Conservation (phyloP, 2,888 invertebrate species). For the Ochlodes sylvanus region DNA sequence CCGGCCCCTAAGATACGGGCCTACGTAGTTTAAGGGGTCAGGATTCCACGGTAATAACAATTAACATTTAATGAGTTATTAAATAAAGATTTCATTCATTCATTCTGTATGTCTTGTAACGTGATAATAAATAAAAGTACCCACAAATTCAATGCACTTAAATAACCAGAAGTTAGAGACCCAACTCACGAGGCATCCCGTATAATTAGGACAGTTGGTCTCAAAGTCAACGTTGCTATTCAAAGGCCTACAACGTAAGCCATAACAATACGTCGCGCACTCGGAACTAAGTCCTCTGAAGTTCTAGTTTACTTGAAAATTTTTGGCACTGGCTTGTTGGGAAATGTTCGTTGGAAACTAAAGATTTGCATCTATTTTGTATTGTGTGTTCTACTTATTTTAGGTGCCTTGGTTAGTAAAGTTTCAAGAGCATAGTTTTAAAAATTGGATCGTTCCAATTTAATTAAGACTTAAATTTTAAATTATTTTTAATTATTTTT, state of each 20-base stretch:
- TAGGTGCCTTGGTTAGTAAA: neutral
- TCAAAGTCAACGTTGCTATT: conserved; percentile 43
- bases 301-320: conserved; percentile 26
- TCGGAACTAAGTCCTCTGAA: conserved; percentile 23
- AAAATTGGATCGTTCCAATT: no score
- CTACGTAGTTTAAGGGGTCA: no score
- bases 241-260: conserved; percentile 30
- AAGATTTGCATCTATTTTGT: conserved; percentile 2
- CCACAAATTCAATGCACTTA: neutral
- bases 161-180: neutral
- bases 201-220: conserved; percentile 40
- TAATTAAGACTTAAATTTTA: no score
- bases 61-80: no score
- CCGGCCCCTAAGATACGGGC: no score
- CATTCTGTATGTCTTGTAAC: no score
- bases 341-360: neutral
- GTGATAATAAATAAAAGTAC: neutral
- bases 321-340: conserved; percentile 10
- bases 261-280: conserved; percentile 25
- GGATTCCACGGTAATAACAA: no score
- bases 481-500: no score
- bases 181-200: neutral
- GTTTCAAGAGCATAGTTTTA: no score
- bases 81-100: no score
- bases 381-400: neutral